Evolutionary conservation across 2,113 vertebrate species (phyloP).

Genomic region (Melanotaenia duboulayi): DNA sequence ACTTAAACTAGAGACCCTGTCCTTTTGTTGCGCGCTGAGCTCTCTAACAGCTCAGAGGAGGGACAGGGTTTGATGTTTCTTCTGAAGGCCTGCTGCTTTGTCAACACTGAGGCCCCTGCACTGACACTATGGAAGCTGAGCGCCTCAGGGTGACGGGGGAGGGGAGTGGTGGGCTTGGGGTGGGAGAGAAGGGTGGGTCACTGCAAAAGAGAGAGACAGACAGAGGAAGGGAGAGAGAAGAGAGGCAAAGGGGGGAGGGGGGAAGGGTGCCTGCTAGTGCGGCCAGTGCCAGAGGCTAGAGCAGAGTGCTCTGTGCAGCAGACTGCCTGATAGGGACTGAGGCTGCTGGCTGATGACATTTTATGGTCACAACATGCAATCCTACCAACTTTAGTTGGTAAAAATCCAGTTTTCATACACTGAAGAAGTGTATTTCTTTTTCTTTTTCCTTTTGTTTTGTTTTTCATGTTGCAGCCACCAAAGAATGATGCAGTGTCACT

Average conservation of each 20-base stretch:
- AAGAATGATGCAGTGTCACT: conserved; percentile 53
- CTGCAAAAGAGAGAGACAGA: conserved; percentile 66
- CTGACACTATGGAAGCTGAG: conserved; percentile 74
- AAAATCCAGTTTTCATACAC: conserved; percentile 66
- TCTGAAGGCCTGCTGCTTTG: conserved; percentile 83
- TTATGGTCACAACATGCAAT: conserved; percentile 84
- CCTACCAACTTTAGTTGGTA: conserved; percentile 72
- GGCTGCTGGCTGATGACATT: conserved; percentile 84
- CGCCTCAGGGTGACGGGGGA: conserved; percentile 62
- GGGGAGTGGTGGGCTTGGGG: conserved; percentile 39
- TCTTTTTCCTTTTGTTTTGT: conserved; percentile 22
- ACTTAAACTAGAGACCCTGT: conserved; percentile 71
- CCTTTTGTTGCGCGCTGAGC: conserved; percentile 70
- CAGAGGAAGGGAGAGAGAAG: conserved; percentile 48
- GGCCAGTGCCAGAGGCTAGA: conserved; percentile 74
- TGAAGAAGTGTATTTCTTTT: conserved; percentile 23
- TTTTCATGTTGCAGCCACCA: conserved; percentile 41
- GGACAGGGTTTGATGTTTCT: conserved; percentile 79
- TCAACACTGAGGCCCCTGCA: conserved; percentile 76
- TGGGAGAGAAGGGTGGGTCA: conserved; percentile 59
- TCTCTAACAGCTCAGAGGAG: conserved; percentile 63
- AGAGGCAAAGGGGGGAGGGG: conserved; percentile 44
- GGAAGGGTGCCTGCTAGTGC: conserved; percentile 70
- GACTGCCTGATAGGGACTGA: conserved; percentile 75
- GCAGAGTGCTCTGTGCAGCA: conserved; percentile 76